Evolutionary conservation across 2,888 invertebrate species (phyloP).

Genomic region (Drosophila macrothrix): DNA sequence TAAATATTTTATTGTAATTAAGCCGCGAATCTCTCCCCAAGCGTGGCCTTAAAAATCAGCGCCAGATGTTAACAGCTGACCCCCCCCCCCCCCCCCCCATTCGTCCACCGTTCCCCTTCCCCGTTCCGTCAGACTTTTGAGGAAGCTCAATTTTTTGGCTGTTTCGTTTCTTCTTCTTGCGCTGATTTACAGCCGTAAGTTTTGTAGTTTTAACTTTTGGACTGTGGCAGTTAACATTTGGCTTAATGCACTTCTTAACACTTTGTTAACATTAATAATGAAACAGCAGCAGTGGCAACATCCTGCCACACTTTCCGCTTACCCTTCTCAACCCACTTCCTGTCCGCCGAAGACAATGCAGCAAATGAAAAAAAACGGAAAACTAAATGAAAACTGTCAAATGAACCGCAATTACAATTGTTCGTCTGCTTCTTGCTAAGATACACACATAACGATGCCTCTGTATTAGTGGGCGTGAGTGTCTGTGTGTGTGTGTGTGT

Average conservation of each 20-base stretch:
- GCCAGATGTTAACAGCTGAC: conserved; percentile 35
- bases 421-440: conserved; percentile 54
- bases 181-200: conserved; percentile 70
- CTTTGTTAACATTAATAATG: conserved; percentile 77
- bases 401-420: conserved; percentile 76
- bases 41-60: conserved; percentile 44
- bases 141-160: background rate
- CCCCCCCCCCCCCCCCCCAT: background rate
- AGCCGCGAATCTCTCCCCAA: conserved; percentile 73
- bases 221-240: conserved; percentile 67
- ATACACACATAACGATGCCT: conserved; percentile 50
- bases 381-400: conserved; percentile 77
- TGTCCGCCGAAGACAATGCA: conserved; percentile 46
- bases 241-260: conserved; percentile 75
- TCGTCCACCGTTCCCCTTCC: background rate
- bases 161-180: conserved; percentile 43
- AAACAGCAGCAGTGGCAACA: conserved; percentile 43
- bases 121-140: background rate
- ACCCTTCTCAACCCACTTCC: conserved; percentile 1
- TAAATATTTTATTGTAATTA: conserved; percentile 80
- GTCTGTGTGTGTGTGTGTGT: background rate
- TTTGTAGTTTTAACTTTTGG: conserved; percentile 41
- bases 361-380: background rate
- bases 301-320: background rate
- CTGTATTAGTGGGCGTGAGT: conserved; percentile 12